Evolutionary conservation across 2,888 invertebrate species (phyloP).

Genomic region (Lasioglossum zephyrum): DNA sequence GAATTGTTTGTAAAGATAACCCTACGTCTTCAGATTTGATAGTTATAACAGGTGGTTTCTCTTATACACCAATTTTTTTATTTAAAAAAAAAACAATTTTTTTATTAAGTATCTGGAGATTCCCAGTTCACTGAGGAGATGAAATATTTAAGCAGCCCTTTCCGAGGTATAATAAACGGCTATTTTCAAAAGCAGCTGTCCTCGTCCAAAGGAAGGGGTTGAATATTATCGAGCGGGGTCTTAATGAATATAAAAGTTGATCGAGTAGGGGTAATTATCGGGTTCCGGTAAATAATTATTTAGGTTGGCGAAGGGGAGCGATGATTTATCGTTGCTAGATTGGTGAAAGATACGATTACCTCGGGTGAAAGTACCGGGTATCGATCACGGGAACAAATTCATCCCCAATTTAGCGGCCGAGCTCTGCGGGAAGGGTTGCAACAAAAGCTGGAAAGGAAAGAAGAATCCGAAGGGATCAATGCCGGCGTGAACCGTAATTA

Average conservation of each 20-base stretch:
- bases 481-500: constrained; percentile 31
- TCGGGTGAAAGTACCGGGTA: constrained; percentile 11
- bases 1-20: too few relatives aligned
- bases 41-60: neutral
- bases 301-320: neutral
- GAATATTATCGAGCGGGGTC: neutral
- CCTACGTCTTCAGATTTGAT: too few relatives aligned
- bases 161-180: neutral
- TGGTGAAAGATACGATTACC: constrained; percentile 7
- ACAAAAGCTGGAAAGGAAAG: constrained; percentile 21
- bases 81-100: too few relatives aligned
- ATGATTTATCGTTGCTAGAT: neutral
- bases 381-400: constrained; percentile 22
- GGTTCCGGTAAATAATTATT: constrained; percentile 6
- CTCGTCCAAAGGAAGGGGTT: neutral
- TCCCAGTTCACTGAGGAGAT: neutral
- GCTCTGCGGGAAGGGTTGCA: constrained; percentile 2
- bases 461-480: constrained; percentile 23
- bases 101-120: neutral
- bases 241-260: neutral
- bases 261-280: neutral
- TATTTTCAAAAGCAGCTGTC: neutral
- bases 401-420: neutral
- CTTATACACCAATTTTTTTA: neutral
- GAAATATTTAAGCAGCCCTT: neutral